Evolutionary conservation across 37 sponge, comb jelly and placozoan species (phyloP).

Genomic region (Cliona cf. orientalis): DNA sequence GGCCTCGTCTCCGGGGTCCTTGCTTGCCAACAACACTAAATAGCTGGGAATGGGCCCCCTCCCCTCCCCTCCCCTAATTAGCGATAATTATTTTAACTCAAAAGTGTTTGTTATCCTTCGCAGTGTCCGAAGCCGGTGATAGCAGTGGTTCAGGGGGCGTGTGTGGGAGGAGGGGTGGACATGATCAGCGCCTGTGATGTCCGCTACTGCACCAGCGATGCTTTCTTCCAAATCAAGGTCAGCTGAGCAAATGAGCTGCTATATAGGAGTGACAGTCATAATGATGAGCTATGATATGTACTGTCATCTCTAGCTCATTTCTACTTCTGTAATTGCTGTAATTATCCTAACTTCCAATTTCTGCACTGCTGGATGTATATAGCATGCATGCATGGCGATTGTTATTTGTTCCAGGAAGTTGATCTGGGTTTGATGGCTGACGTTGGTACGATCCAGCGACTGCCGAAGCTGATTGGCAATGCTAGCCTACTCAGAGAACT

Average conservation of each 20-base stretch:
- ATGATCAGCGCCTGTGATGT: constrained; percentile 89
- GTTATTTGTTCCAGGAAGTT: constrained; percentile 67
- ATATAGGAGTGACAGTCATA: background rate
- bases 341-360: too few relatives aligned
- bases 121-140: constrained; percentile 94
- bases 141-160: constrained; percentile 87
- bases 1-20: background rate
- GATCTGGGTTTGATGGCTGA: constrained; percentile 95
- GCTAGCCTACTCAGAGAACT: constrained; percentile 78
- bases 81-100: too few relatives aligned
- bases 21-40: background rate
- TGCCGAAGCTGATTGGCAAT: constrained; percentile 92
- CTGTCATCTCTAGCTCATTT: too few relatives aligned
- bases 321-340: too few relatives aligned
- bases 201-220: constrained; percentile 70
- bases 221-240: constrained; percentile 93
- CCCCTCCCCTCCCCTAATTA: background rate
- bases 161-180: constrained; percentile 97
- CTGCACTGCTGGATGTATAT: background rate
- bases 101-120: too few relatives aligned
- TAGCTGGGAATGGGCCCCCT: background rate
- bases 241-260: background rate
- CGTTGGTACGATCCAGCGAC: constrained; percentile 94
- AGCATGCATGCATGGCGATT: too few relatives aligned
- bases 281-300: too few relatives aligned